Percentiles rank a stretch among this genome's conserved stretches.
phyloP scores from a whole-genome alignment of 2,888 invertebrate genomes.

The Acanthoscelides obtectus region DNA sequence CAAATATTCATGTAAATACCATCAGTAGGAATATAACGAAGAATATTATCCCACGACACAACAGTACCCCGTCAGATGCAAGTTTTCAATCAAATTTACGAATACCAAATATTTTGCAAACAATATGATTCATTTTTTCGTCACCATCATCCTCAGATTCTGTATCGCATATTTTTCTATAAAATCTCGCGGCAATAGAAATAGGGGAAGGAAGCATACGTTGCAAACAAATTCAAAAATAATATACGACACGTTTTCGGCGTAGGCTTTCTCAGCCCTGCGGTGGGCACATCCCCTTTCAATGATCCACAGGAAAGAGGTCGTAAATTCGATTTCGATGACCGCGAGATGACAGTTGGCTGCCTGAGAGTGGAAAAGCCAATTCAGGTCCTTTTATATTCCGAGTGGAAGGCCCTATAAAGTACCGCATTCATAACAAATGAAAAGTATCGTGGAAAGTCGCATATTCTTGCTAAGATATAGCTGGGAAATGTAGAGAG shows the following conservation, averaged over 20 bases:
- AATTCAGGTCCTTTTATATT: not conserved
- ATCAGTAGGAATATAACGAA: too few relatives aligned
- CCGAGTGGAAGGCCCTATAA: not conserved
- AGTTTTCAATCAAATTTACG: too few relatives aligned
- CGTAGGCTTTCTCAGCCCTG: not conserved
- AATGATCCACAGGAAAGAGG: not conserved
- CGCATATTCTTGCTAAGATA: not conserved
- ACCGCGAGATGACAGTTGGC: not conserved
- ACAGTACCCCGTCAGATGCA: too few relatives aligned
- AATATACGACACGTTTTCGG: not conserved
- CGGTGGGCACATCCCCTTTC: not conserved
- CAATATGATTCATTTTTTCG: too few relatives aligned
- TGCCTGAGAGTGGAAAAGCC: not conserved
- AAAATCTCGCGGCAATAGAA: not conserved
- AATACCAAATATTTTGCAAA: too few relatives aligned
- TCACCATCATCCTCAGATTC: too few relatives aligned
- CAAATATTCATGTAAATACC: too few relatives aligned
- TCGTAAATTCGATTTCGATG: slow-evolving; percentile 3
- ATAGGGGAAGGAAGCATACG: not conserved
- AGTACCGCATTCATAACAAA: not conserved
- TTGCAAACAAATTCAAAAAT: slow-evolving; percentile 1
- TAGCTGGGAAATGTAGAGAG: not conserved
- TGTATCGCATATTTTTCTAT: not conserved
- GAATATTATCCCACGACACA: too few relatives aligned
- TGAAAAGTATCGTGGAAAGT: not conserved